Evolutionary conservation across 2,797 vertebrate species (phyloP).

Genomic region (Ctenopoma kingsleyae): DNA sequence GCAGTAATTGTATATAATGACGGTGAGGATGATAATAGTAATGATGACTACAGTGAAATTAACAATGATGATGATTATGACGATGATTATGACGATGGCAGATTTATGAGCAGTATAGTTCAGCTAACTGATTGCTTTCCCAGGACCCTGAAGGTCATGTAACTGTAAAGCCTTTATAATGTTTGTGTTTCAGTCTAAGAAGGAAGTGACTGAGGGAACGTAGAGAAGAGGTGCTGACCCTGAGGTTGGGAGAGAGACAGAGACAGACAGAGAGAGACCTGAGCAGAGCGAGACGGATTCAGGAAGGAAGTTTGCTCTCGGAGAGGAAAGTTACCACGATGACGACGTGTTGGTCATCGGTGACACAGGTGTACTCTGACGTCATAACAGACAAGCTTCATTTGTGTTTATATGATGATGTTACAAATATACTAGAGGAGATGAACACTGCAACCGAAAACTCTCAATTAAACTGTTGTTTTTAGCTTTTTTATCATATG

Average conservation of each 20-base stretch:
- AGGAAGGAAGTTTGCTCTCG: conserved; percentile 75
- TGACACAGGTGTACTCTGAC: conserved; percentile 66
- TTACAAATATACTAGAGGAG: neutral
- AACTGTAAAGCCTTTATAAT: conserved; percentile 64
- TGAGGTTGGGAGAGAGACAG: conserved; percentile 39
- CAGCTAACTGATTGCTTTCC: conserved; percentile 61
- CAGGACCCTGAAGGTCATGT: conserved; percentile 78
- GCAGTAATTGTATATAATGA: conserved; percentile 12
- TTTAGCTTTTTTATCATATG: too few species aligned
- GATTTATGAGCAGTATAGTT: conserved; percentile 57
- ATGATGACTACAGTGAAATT: conserved; percentile 12
- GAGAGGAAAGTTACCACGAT: conserved; percentile 70
- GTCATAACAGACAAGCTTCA: conserved; percentile 23
- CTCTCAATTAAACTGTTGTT: neutral
- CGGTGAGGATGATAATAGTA: conserved; percentile 15
- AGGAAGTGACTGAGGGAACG: conserved; percentile 72
- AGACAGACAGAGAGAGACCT: conserved; percentile 30
- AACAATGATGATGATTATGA: conserved; percentile 11
- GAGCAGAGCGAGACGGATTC: conserved; percentile 41
- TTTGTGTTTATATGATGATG: neutral
- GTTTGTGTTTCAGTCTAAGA: conserved; percentile 72
- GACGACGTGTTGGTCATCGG: conserved; percentile 49
- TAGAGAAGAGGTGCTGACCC: conserved; percentile 66
- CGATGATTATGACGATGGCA: conserved; percentile 58
- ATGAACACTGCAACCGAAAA: neutral